These are phyloP conservation scores for Amazona guildingii DNA, from an alignment of 2,113 vertebrate genomes.

Conservation along the genomic window DNA sequence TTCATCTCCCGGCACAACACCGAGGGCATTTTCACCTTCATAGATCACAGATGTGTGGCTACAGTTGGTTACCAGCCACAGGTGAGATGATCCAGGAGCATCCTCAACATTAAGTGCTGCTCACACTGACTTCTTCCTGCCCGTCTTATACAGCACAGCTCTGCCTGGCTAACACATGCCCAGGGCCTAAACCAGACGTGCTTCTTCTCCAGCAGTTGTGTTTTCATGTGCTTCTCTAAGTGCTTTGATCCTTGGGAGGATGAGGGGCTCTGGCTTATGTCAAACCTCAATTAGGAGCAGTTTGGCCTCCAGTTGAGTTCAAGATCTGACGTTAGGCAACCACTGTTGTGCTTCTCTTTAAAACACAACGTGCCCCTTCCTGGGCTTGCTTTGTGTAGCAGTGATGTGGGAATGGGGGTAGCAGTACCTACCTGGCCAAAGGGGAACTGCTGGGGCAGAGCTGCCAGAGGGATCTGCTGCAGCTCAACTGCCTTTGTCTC, in stretches of 20 bases:
- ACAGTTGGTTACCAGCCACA: conserved; percentile 93
- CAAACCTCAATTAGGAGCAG: neutral
- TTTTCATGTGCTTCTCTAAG: neutral
- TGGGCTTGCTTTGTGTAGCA: neutral
- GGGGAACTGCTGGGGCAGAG: neutral
- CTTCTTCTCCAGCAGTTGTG: neutral
- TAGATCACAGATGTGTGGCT: conserved; percentile 91
- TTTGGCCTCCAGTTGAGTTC: neutral
- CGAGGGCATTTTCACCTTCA: conserved; percentile 91
- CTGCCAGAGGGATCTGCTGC: neutral
- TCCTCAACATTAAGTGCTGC: fast-evolving
- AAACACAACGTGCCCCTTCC: neutral
- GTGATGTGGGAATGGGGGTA: neutral
- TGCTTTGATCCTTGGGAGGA: neutral
- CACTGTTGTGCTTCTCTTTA: neutral
- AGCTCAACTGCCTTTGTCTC: neutral
- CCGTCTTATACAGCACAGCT: fast-evolving
- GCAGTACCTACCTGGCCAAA: neutral
- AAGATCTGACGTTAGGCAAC: neutral
- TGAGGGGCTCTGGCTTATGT: conserved; percentile 5
- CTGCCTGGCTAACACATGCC: neutral
- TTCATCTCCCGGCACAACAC: conserved; percentile 96
- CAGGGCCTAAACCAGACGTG: neutral
- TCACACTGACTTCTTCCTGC: neutral
- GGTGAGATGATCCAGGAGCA: conserved; percentile 62